Conservation (phyloP, 2,888 invertebrate species). For the Parascotia fuliginaria region DNA sequence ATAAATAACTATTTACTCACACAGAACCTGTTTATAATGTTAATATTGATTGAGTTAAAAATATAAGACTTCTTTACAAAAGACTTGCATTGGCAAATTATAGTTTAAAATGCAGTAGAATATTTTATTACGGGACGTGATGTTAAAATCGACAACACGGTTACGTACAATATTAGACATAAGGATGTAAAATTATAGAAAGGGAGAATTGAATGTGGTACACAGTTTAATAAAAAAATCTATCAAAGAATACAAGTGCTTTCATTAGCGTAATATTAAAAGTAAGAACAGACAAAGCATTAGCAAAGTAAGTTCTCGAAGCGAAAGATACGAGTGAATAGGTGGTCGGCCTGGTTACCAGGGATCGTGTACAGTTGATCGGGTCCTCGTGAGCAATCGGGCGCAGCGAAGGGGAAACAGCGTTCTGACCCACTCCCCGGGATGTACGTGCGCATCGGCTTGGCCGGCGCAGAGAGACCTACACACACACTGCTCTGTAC, state of each 20-base stretch:
- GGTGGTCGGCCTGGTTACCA: conserved; percentile 65
- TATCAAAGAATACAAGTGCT: conserved; percentile 33
- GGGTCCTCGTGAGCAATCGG: conserved; percentile 65
- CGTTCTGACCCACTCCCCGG: conserved; percentile 72
- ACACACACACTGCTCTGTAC: conserved; percentile 64
- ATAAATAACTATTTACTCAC: conserved; percentile 7
- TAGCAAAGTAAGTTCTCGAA: conserved; percentile 59
- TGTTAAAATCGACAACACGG: too few relatives aligned
- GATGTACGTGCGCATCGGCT: conserved; percentile 73
- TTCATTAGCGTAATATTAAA: conserved; percentile 40
- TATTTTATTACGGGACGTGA: too few relatives aligned
- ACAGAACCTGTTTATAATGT: conserved; percentile 11
- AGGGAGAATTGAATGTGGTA: conserved; percentile 4
- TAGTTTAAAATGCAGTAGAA: too few relatives aligned
- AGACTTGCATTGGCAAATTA: too few relatives aligned
- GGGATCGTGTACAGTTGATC: conserved; percentile 78
- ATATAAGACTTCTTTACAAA: too few relatives aligned
- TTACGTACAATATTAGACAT: too few relatives aligned
- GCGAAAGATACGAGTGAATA: conserved; percentile 57
- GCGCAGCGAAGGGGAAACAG: conserved; percentile 68
- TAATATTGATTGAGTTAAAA: neutral
- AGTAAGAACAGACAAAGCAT: conserved; percentile 46
- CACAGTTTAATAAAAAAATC: conserved; percentile 8
- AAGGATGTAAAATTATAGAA: neutral
- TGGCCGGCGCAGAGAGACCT: conserved; percentile 70